Conservation (phyloP, 2,797 vertebrate species). For the Gadopsis bispinosus region DNA sequence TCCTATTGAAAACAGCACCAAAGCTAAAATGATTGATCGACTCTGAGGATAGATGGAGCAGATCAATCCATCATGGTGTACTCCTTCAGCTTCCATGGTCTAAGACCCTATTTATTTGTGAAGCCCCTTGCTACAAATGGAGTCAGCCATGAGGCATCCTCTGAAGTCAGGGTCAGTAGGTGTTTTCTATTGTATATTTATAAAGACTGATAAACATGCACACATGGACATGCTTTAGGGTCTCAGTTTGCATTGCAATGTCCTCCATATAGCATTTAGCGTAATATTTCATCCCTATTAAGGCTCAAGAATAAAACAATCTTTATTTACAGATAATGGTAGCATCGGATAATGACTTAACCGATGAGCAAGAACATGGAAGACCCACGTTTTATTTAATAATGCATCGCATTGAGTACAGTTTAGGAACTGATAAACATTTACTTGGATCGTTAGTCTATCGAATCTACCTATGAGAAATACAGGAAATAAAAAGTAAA, state of each 20-base stretch:
- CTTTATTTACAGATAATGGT: neutral
- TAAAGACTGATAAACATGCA: constrained; percentile 32
- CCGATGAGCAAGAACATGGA: neutral
- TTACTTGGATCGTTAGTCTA: neutral
- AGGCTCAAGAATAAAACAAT: neutral
- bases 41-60: constrained; percentile 72
- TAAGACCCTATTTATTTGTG: constrained; percentile 75
- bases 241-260: constrained; percentile 7
- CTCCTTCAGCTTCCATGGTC: constrained; percentile 62
- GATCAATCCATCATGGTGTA: constrained; percentile 83
- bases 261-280: neutral
- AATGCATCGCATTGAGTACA: neutral
- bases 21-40: constrained; percentile 82
- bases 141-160: constrained; percentile 39
- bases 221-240: constrained; percentile 16
- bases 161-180: constrained; percentile 25
- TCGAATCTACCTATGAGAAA: neutral
- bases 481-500: neutral
- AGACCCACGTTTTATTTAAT: neutral
- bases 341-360: neutral
- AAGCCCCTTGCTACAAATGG: constrained; percentile 37
- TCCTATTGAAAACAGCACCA: constrained; percentile 72
- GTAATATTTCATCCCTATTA: neutral
- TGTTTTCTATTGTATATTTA: constrained; percentile 30
- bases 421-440: neutral